These are phyloP conservation scores for Drosophila ogumai DNA, from an alignment of 1,140 invertebrate genomes.

Conservation along the genomic window DNA sequence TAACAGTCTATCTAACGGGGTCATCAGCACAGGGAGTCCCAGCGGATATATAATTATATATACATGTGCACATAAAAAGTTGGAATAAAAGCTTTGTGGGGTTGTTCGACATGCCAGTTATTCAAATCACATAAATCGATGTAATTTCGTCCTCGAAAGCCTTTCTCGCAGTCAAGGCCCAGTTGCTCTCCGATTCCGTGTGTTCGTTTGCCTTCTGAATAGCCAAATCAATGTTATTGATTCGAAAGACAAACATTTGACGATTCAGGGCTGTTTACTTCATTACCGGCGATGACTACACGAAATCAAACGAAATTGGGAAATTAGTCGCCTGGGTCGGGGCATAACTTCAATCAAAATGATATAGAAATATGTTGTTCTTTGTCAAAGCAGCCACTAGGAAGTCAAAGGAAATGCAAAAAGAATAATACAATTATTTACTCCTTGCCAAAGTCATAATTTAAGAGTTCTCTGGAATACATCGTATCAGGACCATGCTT, in stretches of 20 bases:
- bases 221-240: conserved; percentile 45
- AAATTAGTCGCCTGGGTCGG: neutral
- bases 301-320: conserved; percentile 22
- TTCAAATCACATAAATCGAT: conserved; percentile 51
- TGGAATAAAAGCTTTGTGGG: conserved; percentile 20
- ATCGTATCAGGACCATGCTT: neutral
- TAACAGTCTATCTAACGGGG: conserved; percentile 56
- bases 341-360: neutral
- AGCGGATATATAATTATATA: conserved; percentile 25
- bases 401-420: neutral
- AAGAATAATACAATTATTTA: neutral
- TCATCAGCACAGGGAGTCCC: conserved; percentile 36
- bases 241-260: conserved; percentile 36
- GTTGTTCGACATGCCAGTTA: conserved; percentile 34
- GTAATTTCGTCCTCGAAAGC: conserved; percentile 31
- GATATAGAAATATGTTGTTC: neutral
- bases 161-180: conserved; percentile 20
- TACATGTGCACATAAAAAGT: conserved; percentile 4
- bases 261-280: conserved; percentile 31
- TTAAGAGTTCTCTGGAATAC: neutral
- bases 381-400: neutral
- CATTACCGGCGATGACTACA: conserved; percentile 17
- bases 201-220: conserved; percentile 17
- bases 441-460: neutral
- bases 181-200: conserved; percentile 7